phyloP scores from a whole-genome alignment of 2,797 vertebrate genomes.

The Macropus fuliginosus region DNA sequence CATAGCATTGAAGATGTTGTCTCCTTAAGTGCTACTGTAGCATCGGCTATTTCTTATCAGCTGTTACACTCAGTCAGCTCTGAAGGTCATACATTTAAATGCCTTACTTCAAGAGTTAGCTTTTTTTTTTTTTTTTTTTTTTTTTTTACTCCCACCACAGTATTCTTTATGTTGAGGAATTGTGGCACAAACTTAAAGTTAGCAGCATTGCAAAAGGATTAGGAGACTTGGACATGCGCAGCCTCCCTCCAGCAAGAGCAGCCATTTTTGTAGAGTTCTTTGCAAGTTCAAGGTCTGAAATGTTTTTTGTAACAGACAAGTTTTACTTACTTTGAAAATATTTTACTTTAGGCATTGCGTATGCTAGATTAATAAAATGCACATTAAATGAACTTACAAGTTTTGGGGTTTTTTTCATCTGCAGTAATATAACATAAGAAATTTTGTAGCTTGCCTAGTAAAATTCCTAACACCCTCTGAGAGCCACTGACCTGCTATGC shows the following conservation, averaged over 20 bases:
- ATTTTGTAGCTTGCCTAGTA: background rate
- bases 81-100: background rate
- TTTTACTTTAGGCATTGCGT: background rate
- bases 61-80: too few relatives aligned
- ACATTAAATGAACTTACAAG: background rate
- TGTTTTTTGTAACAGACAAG: background rate
- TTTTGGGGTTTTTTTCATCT: background rate
- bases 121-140: background rate
- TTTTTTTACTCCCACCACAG: background rate
- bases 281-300: background rate
- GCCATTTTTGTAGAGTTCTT: background rate
- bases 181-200: background rate
- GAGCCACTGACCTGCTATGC: background rate
- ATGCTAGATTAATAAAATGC: background rate
- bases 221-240: background rate
- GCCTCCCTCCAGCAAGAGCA: background rate
- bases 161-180: background rate
- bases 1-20: too few relatives aligned
- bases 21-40: too few relatives aligned
- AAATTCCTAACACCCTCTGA: background rate
- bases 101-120: background rate
- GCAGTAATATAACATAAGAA: background rate
- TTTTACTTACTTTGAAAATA: background rate
- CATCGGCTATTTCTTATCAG: too few relatives aligned
- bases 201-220: background rate